Evolutionary conservation across 2,113 vertebrate genomes (phyloP).

Genomic region (Arothron firmamentum): DNA sequence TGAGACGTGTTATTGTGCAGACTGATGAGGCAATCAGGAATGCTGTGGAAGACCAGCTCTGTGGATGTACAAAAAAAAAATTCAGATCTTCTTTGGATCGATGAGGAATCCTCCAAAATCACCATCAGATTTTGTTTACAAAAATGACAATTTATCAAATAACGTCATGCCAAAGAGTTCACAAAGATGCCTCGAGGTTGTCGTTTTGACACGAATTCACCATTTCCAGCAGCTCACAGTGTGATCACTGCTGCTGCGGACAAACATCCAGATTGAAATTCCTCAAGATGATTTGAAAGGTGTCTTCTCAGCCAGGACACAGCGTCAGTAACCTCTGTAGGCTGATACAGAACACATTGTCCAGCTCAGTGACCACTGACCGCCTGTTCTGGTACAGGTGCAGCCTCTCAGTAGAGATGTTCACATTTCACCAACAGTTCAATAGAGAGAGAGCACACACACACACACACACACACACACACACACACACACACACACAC

Average conservation of each 20-base stretch:
- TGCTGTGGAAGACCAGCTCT: too few relatives aligned
- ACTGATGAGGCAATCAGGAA: too few relatives aligned
- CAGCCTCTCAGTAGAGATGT: conserved; percentile 63
- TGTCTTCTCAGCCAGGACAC: too few relatives aligned
- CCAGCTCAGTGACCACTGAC: conserved; percentile 48
- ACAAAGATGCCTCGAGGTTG: too few relatives aligned
- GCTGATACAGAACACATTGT: conserved; percentile 49
- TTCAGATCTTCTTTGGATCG: neutral
- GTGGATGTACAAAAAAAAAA: neutral
- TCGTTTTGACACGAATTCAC: too few relatives aligned
- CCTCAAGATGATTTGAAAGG: too few relatives aligned
- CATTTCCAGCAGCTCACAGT: too few relatives aligned
- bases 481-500: conserved; percentile 4
- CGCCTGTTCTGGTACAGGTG: conserved; percentile 52
- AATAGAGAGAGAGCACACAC: conserved; percentile 70
- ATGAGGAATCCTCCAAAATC: neutral
- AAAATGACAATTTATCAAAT: neutral
- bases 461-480: conserved; percentile 21
- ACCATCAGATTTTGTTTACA: neutral
- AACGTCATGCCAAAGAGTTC: too few relatives aligned
- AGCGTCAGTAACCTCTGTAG: conserved; percentile 3
- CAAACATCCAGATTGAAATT: too few relatives aligned
- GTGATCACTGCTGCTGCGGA: too few relatives aligned
- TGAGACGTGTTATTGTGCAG: too few relatives aligned
- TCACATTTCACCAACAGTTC: conserved; percentile 79